Percentiles rank a stretch among this genome's conserved stretches.
Evolutionary conservation across 1,140 invertebrate genomes (phyloP).

Genomic region (Drosophila burlai): DNA sequence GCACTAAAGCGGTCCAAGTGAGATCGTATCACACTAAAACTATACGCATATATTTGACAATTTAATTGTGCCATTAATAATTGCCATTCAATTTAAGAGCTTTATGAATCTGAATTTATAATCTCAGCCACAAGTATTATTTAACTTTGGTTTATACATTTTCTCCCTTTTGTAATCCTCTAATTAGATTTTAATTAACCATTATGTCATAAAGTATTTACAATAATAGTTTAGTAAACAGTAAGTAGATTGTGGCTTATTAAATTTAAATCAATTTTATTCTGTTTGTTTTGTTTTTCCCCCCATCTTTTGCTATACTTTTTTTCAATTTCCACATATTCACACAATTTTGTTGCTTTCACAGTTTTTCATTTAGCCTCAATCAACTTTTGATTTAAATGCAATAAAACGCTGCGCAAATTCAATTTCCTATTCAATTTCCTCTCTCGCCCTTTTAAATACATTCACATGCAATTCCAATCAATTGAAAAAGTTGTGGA

Average conservation of each 20-base stretch:
- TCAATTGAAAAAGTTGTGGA: constrained; percentile 10
- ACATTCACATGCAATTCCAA: constrained; percentile 25
- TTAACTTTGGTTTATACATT: neutral
- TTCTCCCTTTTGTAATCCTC: neutral
- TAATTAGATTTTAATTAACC: constrained; percentile 10
- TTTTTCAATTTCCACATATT: constrained; percentile 4
- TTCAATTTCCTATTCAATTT: constrained; percentile 49
- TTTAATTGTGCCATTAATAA: neutral
- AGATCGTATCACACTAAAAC: too few relatives aligned
- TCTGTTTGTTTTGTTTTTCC: neutral
- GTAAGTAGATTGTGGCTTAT: constrained; percentile 1
- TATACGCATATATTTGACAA: neutral
- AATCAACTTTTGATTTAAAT: constrained; percentile 29
- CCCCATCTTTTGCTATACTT: neutral
- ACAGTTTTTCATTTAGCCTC: constrained; percentile 6
- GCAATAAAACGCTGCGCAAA: constrained; percentile 37
- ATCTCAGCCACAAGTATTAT: neutral
- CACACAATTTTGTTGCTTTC: neutral
- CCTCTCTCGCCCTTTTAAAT: constrained; percentile 17
- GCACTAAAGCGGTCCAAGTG: neutral
- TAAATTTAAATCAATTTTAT: neutral
- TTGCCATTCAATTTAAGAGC: neutral
- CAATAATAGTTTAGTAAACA: neutral
- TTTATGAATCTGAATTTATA: neutral
- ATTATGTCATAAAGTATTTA: constrained; percentile 5